These are phyloP conservation scores for Proteles cristata DNA, from an alignment of 2,113 vertebrate species.

Conservation along the genomic window DNA sequence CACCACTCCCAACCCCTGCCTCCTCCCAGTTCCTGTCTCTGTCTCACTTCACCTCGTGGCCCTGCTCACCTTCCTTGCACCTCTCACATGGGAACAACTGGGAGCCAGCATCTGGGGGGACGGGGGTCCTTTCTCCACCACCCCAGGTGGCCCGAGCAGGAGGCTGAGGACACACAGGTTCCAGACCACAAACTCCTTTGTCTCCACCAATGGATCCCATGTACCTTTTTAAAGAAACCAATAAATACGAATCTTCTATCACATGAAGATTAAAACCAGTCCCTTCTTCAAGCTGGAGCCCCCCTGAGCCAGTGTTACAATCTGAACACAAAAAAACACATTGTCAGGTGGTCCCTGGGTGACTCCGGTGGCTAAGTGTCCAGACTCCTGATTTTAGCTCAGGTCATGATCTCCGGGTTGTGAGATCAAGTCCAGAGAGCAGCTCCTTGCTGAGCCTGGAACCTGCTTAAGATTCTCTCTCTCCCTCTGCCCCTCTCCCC, in stretches of 20 bases:
- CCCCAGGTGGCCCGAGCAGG: background rate
- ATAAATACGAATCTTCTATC: background rate
- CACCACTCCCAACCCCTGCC: background rate
- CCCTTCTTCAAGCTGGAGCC: background rate
- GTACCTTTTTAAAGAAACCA: background rate
- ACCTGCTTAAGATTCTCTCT: no score
- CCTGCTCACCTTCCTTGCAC: no score
- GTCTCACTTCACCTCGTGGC: background rate
- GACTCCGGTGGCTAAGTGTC: no score
- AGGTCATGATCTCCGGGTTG: no score
- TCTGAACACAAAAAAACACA: fast-evolving
- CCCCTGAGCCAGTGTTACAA: fast-evolving
- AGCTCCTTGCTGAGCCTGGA: no score
- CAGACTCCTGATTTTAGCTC: no score
- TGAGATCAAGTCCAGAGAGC: no score
- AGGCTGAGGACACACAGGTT: background rate
- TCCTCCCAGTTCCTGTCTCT: background rate
- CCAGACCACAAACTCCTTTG: background rate
- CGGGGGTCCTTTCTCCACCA: no score
- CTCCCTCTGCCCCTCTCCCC: no score
- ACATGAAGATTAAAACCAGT: background rate
- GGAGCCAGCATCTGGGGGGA: no score
- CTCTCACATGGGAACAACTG: fast-evolving
- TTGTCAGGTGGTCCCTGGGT: no score
- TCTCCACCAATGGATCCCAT: fast-evolving